Conservation (phyloP, 2,113 vertebrate genomes). For the Irena cyanogastra region DNA sequence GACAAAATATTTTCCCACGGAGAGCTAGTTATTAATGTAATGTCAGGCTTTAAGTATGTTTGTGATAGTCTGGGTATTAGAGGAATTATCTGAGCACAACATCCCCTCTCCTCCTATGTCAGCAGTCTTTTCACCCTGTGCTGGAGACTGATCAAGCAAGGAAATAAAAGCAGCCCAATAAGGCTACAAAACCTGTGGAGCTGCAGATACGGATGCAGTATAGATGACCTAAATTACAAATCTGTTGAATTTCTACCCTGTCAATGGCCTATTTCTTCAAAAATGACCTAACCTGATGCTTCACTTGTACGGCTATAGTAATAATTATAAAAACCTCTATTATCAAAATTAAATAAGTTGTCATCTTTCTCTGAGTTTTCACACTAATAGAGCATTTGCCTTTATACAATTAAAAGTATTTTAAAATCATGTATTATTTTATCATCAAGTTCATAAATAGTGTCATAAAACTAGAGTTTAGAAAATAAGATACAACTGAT, state of each 20-base stretch:
- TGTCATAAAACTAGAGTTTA: not conserved
- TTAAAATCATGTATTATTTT: not conserved
- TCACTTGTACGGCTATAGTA: not conserved
- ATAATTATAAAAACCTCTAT: not conserved
- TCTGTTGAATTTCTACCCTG: not conserved
- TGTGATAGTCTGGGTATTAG: not conserved
- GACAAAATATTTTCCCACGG: not conserved
- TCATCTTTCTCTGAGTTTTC: not conserved
- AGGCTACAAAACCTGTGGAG: not conserved
- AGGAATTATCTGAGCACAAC: not conserved
- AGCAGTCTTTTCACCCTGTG: constrained; percentile 35
- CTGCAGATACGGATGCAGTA: not conserved
- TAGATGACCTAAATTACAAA: not conserved
- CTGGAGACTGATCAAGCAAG: constrained; percentile 45
- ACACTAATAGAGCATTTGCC: not conserved
- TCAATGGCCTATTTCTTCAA: not conserved
- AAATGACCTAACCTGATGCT: constrained; percentile 1
- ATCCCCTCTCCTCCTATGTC: not conserved
- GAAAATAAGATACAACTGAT: not conserved
- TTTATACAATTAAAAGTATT: constrained; percentile 8
- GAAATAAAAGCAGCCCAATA: constrained; percentile 6
- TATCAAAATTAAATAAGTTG: not conserved
- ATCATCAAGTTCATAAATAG: not conserved
- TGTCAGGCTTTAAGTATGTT: not conserved
- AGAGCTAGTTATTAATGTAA: not conserved